Base-by-base conservation (phyloP, 2,888 invertebrate genomes). In the Acrobasis repandana region DNA sequence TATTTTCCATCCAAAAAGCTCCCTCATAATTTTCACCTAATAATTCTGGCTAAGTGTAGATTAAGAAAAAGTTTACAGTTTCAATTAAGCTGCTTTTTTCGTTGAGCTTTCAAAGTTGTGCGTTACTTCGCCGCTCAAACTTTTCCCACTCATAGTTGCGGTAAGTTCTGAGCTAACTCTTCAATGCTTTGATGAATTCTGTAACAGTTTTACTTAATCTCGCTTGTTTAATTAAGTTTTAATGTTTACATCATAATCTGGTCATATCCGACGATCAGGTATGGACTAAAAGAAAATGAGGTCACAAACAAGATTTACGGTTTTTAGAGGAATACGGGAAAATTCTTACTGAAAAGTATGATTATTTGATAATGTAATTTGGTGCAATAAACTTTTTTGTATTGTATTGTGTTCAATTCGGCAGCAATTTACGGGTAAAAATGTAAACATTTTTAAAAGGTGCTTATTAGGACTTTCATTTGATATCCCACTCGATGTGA, bases 161-260 rank as follows among this genome's bases (percentile, higher is more conserved):
- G 75, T 76, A 77, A 77, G 78, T 77, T 78, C 69, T 73, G 68
- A 70, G 71, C 72, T 73, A 79, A 79, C 77, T 80, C 74, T 74
- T 76, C 74, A 68, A 79, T 77, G 74, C 74, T 73, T 75, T 75
- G 75, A 78, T 80, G 76, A 79, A 80, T 77, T 77, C 74, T 74
- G 66, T 61, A 65, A 70, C 69, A 67, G 72, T 69, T 75, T 75
- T 58, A 65, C 28, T 57, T 57, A 72, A 73, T 74, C 71, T 71
- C 56, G 50, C 57, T 61, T 15, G 43, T 15, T 61, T 58, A 43
- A 54, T 61, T 60, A 60, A 56, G 15, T 47, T 60, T 46, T 47
- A 43, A 5, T 3, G 4, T 43, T 43, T 43, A 43, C 4, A 8
- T 28, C 28, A 28, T 28, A 28, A 28, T 28, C 6, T 5, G 2